Evolutionary conservation across 2,113 vertebrate genomes (phyloP), one percentile per base, ranked within the genome.

Genomic region (Poeciliopsis retropinna): DNA sequence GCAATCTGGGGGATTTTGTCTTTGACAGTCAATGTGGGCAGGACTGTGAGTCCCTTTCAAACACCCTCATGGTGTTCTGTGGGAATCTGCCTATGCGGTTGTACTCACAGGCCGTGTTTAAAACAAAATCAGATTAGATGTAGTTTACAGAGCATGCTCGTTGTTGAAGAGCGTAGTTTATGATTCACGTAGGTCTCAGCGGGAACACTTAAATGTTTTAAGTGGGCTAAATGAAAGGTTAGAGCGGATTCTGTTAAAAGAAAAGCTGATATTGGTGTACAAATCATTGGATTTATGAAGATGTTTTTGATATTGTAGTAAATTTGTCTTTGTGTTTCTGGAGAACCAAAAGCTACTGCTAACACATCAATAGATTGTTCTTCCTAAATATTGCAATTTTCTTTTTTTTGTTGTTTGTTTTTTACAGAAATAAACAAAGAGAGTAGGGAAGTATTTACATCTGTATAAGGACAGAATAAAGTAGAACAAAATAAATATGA

Each of bases 71-170:
- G 60, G 65, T 71, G 72, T 72, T 87, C 75, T 66, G 69, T 87
- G 85, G 85, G 90, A 88, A 84, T 79, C 64, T 78, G 73, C 60
- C 4, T n/a, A 69, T 47, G 66, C 41, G 67, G 61, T 82, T 85
- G 65, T 60, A 72, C 78, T 91, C 88, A 89, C 85, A 88, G 88
- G 72, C 62, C 15, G n/a, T 37, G 81, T 89, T 88, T 75, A 77
- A 79, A 85, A 82, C 84, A 88, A 82, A 71, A 89, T 86, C 84
- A 80, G 91, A 93, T 89, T 79, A 89, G 81, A 89, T 75, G 76
- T 51, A 75, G 80, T 83, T 71, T 73, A 80, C 39, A 76, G 64
- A 84, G 78, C 76, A 32, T 60, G 75, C 63, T 67, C 78, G 54
- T 76, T 85, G 80, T 82, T 28, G 72, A 41, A 64, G 72, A 79